Evolutionary conservation across 2,113 vertebrate genomes (phyloP), one percentile per base, ranked within the genome.

Genomic region (Anthoscopus minutus): DNA sequence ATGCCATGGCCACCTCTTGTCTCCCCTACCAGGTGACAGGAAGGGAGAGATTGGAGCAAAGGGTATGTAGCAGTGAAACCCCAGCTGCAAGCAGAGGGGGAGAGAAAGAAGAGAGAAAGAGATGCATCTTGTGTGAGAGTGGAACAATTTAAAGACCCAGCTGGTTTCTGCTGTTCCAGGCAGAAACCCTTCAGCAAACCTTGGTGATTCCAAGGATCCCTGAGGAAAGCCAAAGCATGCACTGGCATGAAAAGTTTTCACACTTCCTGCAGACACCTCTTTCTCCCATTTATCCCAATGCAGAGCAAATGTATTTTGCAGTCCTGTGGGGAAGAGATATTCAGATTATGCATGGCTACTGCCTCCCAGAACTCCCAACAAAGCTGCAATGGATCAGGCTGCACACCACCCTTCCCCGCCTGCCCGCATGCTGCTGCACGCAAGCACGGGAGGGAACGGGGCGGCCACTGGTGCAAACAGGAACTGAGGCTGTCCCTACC

Each of bases 381-480:
- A 31, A 61, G 48, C 15, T 27, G 38, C 38, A 30, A 38, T 10
- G 45, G 40, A 16, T 11, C 5, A 6, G 38, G 72, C 4, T 15
- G 11, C 21, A 33, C 50, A 24, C 10, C 33, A n/a, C 4, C 2
- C 23, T 31, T 27, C 33, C 21, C 48, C 0, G 0, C 70, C 38
- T 4, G 37, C 6, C 12, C 2, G 1, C 6, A 25, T 7, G 7
- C 28, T 40, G 8, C 15, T 7, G 21, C 0, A 5, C 4, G 25
- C 15, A 8, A 24, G 33, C 0, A 7, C 45, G 25, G 53, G n/a
- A 67, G 13, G 30, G 54, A 70, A 9, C 1, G 6, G 31, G 18
- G 6, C 1, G 1, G 54, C 40, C 31, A 14, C n/a, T n/a, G 30
- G 33, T 10, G 45, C 47, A 25, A 24, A 53, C 3, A 19, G 30